phyloP scores from a whole-genome alignment of 2,113 vertebrate species.

The Oenanthe melanoleuca region DNA sequence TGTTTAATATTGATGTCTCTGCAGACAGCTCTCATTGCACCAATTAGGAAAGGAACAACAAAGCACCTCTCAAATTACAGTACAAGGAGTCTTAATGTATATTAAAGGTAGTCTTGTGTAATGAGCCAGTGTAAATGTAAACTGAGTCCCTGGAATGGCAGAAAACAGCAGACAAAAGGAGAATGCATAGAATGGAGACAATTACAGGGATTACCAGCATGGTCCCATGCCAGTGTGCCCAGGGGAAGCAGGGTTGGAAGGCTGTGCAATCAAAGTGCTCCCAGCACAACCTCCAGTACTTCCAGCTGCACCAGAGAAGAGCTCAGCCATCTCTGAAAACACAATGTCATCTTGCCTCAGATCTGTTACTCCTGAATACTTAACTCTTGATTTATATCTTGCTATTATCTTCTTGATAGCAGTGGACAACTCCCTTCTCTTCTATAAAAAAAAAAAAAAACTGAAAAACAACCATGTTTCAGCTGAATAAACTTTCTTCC shows the following conservation, averaged over 20 bases:
- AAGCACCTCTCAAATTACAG: neutral
- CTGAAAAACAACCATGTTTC: neutral
- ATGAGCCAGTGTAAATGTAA: neutral
- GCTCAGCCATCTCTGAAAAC: neutral
- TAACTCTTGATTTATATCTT: neutral
- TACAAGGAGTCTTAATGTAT: neutral
- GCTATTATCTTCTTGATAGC: neutral
- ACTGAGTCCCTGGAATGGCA: neutral
- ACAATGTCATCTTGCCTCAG: neutral
- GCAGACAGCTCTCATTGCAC: neutral
- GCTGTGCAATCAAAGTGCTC: rapidly evolving
- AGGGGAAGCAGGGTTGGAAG: neutral
- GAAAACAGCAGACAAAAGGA: neutral
- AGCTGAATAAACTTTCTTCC: neutral
- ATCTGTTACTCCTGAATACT: neutral
- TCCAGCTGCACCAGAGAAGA: neutral
- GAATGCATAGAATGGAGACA: neutral
- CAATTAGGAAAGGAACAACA: neutral
- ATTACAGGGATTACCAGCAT: neutral
- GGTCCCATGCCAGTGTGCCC: neutral
- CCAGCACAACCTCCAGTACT: neutral
- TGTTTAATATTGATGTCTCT: slow-evolving; percentile 29
- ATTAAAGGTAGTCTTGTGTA: neutral
- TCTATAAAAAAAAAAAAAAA: neutral
- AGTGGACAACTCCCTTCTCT: neutral